A percentile compares a stretch with the other conserved stretches of the same genome.
Conservation (phyloP, 2,797 vertebrate species). For the Enteromius unitaeniatus region DNA sequence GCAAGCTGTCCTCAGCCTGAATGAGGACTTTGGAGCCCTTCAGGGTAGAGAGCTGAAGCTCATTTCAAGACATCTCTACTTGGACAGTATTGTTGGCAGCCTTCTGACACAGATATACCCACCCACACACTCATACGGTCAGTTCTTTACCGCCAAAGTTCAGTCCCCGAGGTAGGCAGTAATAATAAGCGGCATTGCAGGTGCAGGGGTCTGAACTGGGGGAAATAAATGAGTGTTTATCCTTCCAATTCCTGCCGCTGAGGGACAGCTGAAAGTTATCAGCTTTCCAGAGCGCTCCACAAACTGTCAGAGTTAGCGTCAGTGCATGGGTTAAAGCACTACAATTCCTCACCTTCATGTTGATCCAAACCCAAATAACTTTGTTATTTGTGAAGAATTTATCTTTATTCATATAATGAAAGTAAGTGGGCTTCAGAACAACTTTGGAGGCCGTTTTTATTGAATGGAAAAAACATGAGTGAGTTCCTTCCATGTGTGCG, state of each 20-base stretch:
- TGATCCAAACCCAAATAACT: not conserved
- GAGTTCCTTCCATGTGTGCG: not conserved
- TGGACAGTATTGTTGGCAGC: constrained; percentile 36
- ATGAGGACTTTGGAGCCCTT: constrained; percentile 35
- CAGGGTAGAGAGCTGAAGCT: constrained; percentile 28
- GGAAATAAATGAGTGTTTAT: constrained; percentile 45
- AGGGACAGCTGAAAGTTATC: constrained; percentile 10
- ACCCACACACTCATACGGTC: constrained; percentile 43
- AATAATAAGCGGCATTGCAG: constrained; percentile 42
- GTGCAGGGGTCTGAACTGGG: constrained; percentile 23
- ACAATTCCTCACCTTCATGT: too few species aligned
- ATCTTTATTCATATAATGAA: not conserved
- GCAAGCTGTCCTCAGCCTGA: constrained; percentile 12
- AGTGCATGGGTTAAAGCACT: constrained; percentile 8
- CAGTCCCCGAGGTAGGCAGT: constrained; percentile 33
- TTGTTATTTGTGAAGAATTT: not conserved
- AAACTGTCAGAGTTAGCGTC: not conserved
- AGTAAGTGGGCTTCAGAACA: not conserved
- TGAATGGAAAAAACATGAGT: constrained; percentile 8
- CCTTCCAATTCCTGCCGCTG: constrained; percentile 16
- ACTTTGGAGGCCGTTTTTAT: not conserved
- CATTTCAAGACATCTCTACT: constrained; percentile 36
- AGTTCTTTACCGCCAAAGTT: constrained; percentile 33
- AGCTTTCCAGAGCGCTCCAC: not conserved
- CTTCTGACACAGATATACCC: constrained; percentile 21